phyloP scores from a whole-genome alignment of 1,140 invertebrate species.

The Scaptomyza pallida region DNA sequence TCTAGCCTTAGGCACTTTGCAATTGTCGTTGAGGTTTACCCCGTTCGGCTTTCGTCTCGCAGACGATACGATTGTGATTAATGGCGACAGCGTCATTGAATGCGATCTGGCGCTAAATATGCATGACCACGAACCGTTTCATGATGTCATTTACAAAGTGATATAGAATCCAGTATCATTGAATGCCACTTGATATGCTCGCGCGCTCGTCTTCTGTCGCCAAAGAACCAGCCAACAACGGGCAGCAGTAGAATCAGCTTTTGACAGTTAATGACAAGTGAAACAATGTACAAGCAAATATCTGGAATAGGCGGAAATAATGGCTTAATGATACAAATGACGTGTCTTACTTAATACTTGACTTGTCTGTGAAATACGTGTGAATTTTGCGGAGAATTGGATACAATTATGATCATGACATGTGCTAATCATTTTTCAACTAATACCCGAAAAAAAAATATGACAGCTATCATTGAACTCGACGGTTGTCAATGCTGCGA shows the following conservation, averaged over 20 bases:
- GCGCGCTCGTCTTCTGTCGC: slow-evolving; percentile 26
- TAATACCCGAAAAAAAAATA: not conserved
- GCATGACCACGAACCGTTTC: slow-evolving; percentile 47
- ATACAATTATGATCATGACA: slow-evolving; percentile 4
- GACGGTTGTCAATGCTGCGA: not conserved
- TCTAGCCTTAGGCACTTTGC: slow-evolving; percentile 49
- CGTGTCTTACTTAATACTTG: slow-evolving; percentile 57
- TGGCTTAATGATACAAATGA: slow-evolving; percentile 79
- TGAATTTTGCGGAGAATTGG: slow-evolving; percentile 29
- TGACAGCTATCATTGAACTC: not conserved
- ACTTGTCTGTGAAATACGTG: slow-evolving; percentile 62
- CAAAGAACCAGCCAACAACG: slow-evolving; percentile 1
- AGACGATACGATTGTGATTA: slow-evolving; percentile 72
- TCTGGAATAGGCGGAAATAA: slow-evolving; percentile 72
- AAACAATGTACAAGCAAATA: slow-evolving; percentile 37
- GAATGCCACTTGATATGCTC: slow-evolving; percentile 54
- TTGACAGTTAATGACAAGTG: slow-evolving; percentile 55
- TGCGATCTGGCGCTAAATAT: slow-evolving; percentile 66
- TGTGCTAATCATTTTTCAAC: slow-evolving; percentile 9
- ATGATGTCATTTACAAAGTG: slow-evolving; percentile 64
- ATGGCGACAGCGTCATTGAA: slow-evolving; percentile 74
- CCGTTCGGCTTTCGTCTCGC: slow-evolving; percentile 17
- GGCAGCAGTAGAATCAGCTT: slow-evolving; percentile 7
- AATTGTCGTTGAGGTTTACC: slow-evolving; percentile 49
- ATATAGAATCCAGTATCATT: slow-evolving; percentile 46